A percentile compares a stretch with the other conserved stretches of the same genome.
These are phyloP conservation scores for Hyalella azteca DNA, from an alignment of 2,888 invertebrate genomes.

Conservation along the genomic window DNA sequence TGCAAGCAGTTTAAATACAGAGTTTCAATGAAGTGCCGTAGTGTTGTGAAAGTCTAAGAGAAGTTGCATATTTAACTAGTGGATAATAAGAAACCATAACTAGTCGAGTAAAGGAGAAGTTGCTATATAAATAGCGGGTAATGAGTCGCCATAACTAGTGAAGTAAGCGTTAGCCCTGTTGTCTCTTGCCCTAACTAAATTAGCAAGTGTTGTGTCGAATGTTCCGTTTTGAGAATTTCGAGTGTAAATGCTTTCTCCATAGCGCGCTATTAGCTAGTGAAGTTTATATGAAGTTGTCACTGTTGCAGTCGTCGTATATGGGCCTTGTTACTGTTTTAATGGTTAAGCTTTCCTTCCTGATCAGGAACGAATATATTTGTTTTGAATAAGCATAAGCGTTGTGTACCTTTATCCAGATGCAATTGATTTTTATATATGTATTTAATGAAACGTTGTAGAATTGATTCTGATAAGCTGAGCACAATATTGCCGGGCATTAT, in stretches of 20 bases:
- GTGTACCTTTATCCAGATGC: not conserved
- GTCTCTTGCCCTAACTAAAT: slow-evolving; percentile 15
- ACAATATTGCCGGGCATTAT: not conserved
- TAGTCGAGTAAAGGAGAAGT: not conserved
- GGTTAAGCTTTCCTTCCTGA: not conserved
- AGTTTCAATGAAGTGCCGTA: not conserved
- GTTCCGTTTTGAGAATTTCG: not conserved
- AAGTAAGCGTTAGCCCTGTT: slow-evolving; percentile 4
- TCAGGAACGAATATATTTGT: not conserved
- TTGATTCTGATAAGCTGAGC: not conserved
- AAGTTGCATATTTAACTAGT: slow-evolving; percentile 28
- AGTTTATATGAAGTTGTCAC: slow-evolving; percentile 24
- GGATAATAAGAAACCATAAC: slow-evolving; percentile 11
- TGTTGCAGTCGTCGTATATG: slow-evolving; percentile 33
- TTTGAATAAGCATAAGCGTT: not conserved
- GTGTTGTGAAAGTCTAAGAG: not conserved
- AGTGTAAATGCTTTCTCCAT: slow-evolving; percentile 10
- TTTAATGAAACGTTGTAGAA: not conserved
- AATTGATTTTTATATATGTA: slow-evolving; percentile 10
- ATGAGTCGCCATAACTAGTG: slow-evolving; percentile 9
- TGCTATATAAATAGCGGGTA: slow-evolving; percentile 27
- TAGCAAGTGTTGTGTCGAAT: not conserved
- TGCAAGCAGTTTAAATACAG: no score
- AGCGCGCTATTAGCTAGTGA: not conserved
- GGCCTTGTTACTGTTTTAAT: slow-evolving; percentile 26